These are phyloP conservation scores for Oscheius onirici DNA, from an alignment of 2,888 invertebrate species.

Conservation along the genomic window DNA sequence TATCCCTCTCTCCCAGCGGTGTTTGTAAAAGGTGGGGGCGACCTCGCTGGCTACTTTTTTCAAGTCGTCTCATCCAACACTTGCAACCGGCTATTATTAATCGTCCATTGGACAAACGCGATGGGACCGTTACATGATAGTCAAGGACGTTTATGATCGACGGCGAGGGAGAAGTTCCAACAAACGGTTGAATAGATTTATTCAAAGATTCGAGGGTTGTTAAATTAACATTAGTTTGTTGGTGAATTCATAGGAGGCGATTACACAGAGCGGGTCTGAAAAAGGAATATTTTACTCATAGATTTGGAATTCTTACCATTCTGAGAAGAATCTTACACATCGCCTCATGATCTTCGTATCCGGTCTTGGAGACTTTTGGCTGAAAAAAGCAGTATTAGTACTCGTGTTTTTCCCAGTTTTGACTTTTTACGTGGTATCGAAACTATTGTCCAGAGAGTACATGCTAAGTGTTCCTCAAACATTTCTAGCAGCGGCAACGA, in stretches of 20 bases:
- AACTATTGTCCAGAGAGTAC: too few relatives aligned
- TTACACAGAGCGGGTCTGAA: conserved; percentile 24
- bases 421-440: too few relatives aligned
- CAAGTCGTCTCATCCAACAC: conserved; percentile 1
- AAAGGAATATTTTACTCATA: neutral
- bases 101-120: conserved; percentile 33
- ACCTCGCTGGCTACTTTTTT: conserved; percentile 13
- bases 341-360: conserved; percentile 15
- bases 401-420: too few relatives aligned
- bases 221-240: neutral
- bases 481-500: too few relatives aligned
- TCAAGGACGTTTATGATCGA: neutral
- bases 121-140: conserved; percentile 31
- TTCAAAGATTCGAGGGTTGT: conserved; percentile 4
- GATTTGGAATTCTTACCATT: neutral
- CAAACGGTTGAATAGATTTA: conserved; percentile 12
- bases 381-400: too few relatives aligned
- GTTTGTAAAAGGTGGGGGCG: conserved; percentile 34
- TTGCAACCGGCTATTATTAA: conserved; percentile 35
- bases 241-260: neutral
- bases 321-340: conserved; percentile 28
- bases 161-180: neutral
- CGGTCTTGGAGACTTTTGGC: conserved; percentile 3
- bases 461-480: too few relatives aligned
- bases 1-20: conserved; percentile 8